phyloP scores from a whole-genome alignment of 2,888 invertebrate species.

The Sesia apiformis region DNA sequence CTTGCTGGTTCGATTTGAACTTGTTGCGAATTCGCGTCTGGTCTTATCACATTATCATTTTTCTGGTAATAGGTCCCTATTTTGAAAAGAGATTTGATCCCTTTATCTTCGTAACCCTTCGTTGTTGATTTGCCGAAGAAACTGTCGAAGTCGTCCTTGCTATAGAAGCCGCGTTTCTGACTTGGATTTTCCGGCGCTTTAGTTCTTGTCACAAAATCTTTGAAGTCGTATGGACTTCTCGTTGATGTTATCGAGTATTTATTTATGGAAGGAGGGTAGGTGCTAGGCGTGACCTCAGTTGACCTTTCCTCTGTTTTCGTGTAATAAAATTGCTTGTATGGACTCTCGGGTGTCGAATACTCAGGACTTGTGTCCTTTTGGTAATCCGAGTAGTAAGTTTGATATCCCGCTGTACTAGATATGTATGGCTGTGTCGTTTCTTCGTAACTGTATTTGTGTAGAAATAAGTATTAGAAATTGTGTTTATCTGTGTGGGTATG shows the following conservation, averaged over 20 bases:
- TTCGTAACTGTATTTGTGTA: slow-evolving; percentile 50
- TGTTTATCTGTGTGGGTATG: slow-evolving; percentile 21
- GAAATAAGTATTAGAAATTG: slow-evolving; percentile 35
- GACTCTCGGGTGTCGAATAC: slow-evolving; percentile 22
- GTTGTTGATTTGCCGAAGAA: slow-evolving; percentile 67
- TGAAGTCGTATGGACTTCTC: slow-evolving; percentile 72
- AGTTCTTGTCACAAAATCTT: slow-evolving; percentile 56
- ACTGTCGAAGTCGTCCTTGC: slow-evolving; percentile 47
- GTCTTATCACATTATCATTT: slow-evolving; percentile 63
- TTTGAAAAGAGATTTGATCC: slow-evolving; percentile 53
- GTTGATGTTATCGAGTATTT: slow-evolving; percentile 67
- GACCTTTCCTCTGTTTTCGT: slow-evolving; percentile 32
- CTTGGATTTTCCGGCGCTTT: slow-evolving; percentile 8
- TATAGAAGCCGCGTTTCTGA: slow-evolving; percentile 48
- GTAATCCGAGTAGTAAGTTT: slow-evolving; percentile 30
- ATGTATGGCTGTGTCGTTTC: slow-evolving; percentile 62
- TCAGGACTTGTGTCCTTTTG: slow-evolving; percentile 15
- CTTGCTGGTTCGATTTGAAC: slow-evolving; percentile 58
- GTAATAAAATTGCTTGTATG: slow-evolving; percentile 18
- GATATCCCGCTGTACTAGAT: slow-evolving; percentile 43
- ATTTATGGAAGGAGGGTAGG: slow-evolving; percentile 39
- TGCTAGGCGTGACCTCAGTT: slow-evolving; percentile 26
- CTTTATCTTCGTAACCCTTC: slow-evolving; percentile 61
- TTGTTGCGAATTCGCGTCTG: slow-evolving; percentile 66
- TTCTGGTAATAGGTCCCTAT: slow-evolving; percentile 63